phyloP scores from a whole-genome alignment of 2,888 invertebrate genomes.

The Pachliopta kotzebuea region DNA sequence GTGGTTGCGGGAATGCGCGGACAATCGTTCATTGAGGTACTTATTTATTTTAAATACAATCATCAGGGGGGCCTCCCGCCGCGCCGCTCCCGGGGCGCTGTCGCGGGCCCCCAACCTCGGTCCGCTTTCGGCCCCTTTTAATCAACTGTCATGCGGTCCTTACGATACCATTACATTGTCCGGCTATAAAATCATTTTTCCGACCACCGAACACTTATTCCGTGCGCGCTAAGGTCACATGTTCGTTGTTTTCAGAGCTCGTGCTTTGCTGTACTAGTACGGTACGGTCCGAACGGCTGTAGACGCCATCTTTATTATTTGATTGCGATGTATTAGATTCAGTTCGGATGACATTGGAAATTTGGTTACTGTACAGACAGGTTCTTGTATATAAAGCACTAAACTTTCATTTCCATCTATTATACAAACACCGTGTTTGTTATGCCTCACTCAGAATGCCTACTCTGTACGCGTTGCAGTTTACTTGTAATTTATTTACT shows the following conservation, averaged over 20 bases:
- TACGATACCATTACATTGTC: slow-evolving; percentile 58
- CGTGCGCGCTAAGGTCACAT: slow-evolving; percentile 34
- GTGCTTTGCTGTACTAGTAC: slow-evolving; percentile 39
- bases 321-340: slow-evolving; percentile 66
- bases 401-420: slow-evolving; percentile 23
- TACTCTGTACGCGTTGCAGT: slow-evolving; percentile 9
- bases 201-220: slow-evolving; percentile 31
- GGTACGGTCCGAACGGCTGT: slow-evolving; percentile 43
- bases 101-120: slow-evolving; percentile 76
- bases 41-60: slow-evolving; percentile 81
- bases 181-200: slow-evolving; percentile 30
- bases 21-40: slow-evolving; percentile 80
- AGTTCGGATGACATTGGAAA: slow-evolving; percentile 56
- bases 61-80: slow-evolving; percentile 74
- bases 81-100: slow-evolving; percentile 72
- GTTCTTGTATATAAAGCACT: slow-evolving; percentile 23
- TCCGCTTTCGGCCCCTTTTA: slow-evolving; percentile 76
- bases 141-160: slow-evolving; percentile 76
- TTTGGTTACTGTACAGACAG: slow-evolving; percentile 37
- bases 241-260: slow-evolving; percentile 30
- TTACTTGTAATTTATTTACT: slow-evolving; percentile 3
- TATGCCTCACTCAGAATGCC: slow-evolving; percentile 16
- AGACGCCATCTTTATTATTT: slow-evolving; percentile 66
- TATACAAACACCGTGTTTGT: slow-evolving; percentile 25
- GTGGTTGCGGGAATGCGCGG: slow-evolving; percentile 55